Evolutionary conservation across 2,797 vertebrate genomes (phyloP).

Genomic region (Muraenolepis orangiensis): DNA sequence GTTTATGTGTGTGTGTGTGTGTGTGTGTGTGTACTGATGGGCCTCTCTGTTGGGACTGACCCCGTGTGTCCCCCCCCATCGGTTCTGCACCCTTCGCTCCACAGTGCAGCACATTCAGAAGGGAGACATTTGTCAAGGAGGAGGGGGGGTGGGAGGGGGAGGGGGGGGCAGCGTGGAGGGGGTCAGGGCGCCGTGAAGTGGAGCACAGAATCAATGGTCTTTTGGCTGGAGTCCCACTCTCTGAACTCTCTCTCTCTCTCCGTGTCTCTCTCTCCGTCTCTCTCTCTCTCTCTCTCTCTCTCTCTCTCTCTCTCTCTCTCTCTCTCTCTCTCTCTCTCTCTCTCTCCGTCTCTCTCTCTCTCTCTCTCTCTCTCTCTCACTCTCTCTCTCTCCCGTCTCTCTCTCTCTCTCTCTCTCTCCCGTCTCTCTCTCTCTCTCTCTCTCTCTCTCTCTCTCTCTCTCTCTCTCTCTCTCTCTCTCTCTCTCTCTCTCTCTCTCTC

Average conservation of each 20-base stretch:
- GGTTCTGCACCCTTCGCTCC: constrained; percentile 14
- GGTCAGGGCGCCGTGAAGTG: constrained; percentile 9
- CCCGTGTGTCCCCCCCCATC: constrained; percentile 11
- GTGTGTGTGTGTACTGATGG: constrained; percentile 49
- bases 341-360: too few relatives aligned
- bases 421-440: constrained; percentile 39
- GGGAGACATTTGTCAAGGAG: constrained; percentile 55
- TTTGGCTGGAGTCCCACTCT: constrained; percentile 36
- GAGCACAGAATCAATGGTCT: constrained; percentile 44
- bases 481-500: constrained; percentile 36
- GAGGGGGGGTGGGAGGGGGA: too few relatives aligned
- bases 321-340: constrained; percentile 36
- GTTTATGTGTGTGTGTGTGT: too few relatives aligned
- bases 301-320: constrained; percentile 38
- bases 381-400: constrained; percentile 39
- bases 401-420: constrained; percentile 41
- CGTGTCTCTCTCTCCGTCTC: too few relatives aligned
- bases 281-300: constrained; percentile 37
- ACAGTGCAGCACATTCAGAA: constrained; percentile 38
- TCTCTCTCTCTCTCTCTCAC: constrained; percentile 40
- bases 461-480: constrained; percentile 38
- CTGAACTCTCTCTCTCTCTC: constrained; percentile 17
- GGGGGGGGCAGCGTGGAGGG: constrained; percentile 36
- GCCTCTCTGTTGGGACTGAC: constrained; percentile 40
- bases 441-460: constrained; percentile 37